phyloP scores from a whole-genome alignment of 1,140 invertebrate species.

The Camponotus vicinus region DNA sequence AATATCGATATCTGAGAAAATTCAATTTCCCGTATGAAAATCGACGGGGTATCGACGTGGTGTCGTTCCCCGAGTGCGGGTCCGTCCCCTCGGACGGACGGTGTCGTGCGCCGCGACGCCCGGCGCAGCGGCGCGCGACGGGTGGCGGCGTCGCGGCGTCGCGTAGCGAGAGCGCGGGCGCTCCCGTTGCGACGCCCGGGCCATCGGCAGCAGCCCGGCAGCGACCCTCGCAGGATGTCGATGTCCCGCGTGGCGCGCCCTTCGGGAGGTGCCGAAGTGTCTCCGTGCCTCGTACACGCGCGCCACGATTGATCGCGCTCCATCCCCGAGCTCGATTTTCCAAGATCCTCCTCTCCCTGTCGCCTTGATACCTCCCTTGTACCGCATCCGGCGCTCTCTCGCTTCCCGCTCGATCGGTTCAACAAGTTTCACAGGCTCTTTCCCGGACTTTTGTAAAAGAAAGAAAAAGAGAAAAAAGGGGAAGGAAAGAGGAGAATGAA shows the following conservation, averaged over 20 bases:
- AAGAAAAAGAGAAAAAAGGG: neutral
- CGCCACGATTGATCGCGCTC: slow-evolving; percentile 76
- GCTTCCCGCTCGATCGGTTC: slow-evolving; percentile 1
- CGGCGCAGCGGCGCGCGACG: too few relatives aligned
- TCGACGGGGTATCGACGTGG: neutral
- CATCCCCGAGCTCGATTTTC: slow-evolving; percentile 45
- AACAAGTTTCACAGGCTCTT: slow-evolving; percentile 22
- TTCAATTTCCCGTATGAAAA: neutral
- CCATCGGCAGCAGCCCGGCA: slow-evolving; percentile 82
- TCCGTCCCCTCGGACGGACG: slow-evolving; percentile 31
- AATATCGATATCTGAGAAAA: neutral
- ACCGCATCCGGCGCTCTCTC: neutral
- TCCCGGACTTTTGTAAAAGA: neutral
- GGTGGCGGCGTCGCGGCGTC: too few relatives aligned
- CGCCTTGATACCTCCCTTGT: neutral
- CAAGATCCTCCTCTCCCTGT: slow-evolving; percentile 4
- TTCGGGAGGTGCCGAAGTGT: slow-evolving; percentile 80
- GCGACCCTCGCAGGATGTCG: slow-evolving; percentile 82
- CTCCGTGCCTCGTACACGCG: slow-evolving; percentile 62
- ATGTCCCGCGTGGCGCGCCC: slow-evolving; percentile 81
- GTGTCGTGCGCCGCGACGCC: slow-evolving; percentile 52
- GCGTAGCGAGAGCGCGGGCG: slow-evolving; percentile 69
- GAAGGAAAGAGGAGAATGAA: neutral
- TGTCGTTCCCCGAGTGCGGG: neutral
- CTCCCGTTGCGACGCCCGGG: slow-evolving; percentile 82